Base-by-base conservation (phyloP, 2,888 invertebrate genomes). In the Allolobophora icterica region DNA sequence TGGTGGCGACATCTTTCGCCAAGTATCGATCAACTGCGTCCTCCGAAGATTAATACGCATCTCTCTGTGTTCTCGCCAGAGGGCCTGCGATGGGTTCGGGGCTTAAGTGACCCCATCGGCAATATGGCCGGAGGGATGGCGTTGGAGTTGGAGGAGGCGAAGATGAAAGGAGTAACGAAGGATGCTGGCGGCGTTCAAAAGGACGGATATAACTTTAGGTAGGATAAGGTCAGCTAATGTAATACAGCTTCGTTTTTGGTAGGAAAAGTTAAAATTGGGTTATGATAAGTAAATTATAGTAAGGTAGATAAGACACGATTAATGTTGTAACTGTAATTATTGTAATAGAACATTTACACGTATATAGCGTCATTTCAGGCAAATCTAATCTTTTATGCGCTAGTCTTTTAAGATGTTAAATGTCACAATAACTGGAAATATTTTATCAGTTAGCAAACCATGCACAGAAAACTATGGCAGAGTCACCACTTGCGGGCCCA, bases 1-100 rank as follows among this genome's bases (percentile, higher is more conserved):
- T 52, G 11, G 90, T 90, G 90, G 90, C 71, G 90, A 38, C n/a
- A 33, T 52, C 30, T 90, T 35, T 33, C 58, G 21, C n/a, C 5
- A 11, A 71, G 30, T n/a, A 71, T 71, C n/a, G 71, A 71, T 71
- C 71, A 52, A 30, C 71, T 30, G n/a, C 71, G 71, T 71, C 71
- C 71, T 71, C 71, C n/a, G 30, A 71, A 8, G 71, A 71, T 71
- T 71, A 71, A 30, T 71, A n/a, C 71, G 4, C n/a, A 30, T 71
- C 30, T 30, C 11, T n/a, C 4, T 8, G n/a, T 71, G 30, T n/a
- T 71, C 71, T 71, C 71, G 71, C n/a, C 71, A 71, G 71, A 71
- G 30, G 71, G n/a, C 71, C 71, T 71, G 71, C n/a, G 71, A 71
- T 11, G n/a, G 71, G n/a, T 0, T 30, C 17, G n/a, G n/a, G 30